Evolutionary conservation across 2,888 invertebrate genomes (phyloP).

Genomic region (Sphaerophoria rueppellii): DNA sequence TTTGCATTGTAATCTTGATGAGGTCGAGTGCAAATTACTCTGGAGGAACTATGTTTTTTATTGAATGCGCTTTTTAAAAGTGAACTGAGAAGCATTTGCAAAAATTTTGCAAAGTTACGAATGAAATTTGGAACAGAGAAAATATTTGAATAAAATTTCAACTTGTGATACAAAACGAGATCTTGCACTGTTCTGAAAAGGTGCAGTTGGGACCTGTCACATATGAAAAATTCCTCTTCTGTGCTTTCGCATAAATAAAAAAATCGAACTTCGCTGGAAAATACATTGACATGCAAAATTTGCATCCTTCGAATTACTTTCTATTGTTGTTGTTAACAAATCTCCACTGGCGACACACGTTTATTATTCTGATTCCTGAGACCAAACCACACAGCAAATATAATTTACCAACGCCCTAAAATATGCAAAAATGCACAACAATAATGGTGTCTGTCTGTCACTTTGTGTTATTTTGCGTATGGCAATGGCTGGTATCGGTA

Average conservation of each 20-base stretch:
- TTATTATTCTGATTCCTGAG: constrained; percentile 13
- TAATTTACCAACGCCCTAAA: constrained; percentile 52
- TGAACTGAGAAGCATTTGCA: no score
- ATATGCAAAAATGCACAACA: constrained; percentile 48
- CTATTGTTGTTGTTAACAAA: constrained; percentile 45
- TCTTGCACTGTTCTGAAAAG: no score
- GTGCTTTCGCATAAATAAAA: neutral
- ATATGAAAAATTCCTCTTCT: no score
- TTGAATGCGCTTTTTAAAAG: no score
- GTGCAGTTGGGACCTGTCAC: no score
- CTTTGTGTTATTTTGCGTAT: neutral
- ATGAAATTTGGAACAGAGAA: no score
- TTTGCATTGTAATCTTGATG: no score
- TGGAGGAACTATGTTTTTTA: no score
- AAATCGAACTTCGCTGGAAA: neutral
- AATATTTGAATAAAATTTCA: no score
- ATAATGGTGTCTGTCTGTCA: neutral
- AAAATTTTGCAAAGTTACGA: no score
- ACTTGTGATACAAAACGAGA: no score
- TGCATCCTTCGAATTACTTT: constrained; percentile 45
- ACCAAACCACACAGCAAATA: neutral
- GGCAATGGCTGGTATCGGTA: constrained; percentile 4
- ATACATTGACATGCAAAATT: constrained; percentile 22
- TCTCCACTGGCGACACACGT: neutral
- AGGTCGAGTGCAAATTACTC: no score